Base-by-base conservation (phyloP, 2,888 invertebrate genomes). In the Chloromyia formosa region DNA sequence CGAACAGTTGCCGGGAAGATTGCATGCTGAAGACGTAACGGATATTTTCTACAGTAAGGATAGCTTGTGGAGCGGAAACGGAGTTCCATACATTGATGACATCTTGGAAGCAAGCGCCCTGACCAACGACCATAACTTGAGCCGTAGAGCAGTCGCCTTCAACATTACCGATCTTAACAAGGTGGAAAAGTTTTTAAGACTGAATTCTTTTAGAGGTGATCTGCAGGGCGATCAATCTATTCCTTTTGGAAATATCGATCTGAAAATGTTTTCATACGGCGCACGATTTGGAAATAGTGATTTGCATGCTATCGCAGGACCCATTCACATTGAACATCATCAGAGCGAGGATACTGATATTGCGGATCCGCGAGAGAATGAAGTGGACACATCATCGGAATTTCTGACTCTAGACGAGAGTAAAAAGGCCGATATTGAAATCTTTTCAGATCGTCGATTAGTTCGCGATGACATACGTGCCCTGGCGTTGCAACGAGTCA, bases 1-100 rank as follows among this genome's bases (percentile, higher is more conserved):
- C 1, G 96, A 97, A 83, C 96, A 96, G 81, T 86, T 92, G 40
- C 91, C 92, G 0, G 89, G 90, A 0, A 84, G 88, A n/a, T 88
- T 90, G 0, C 88, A 88, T 77, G 88, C 88, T 2, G 88, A 87
- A 72, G 77, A 77, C 18, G 61, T 77, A 12, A 77, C 77, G 1
- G 49, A 61, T 7, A 61, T 75, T 45, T 66, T 77, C 54, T n/a
- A 56, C 18, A 58, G 45, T 54, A 85, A 88, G 18, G 87, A 89
- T 77, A 88, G 89, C 35, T 94, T 90, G 86, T 93, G 94, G 90
- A 91, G 92, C 42, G 92, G 83, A n/a, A 83, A 83, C 66, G 85
- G 85, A 7, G 79, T 83, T 76, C 83, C 85, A 16, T 84, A 83
- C 45, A 84, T 85, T 73, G 81, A 82, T 9, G 83, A 82, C 75